Percentiles rank a stretch among this genome's conserved stretches.
Conservation (phyloP, 2,797 vertebrate genomes). For the Protosalanx chinensis region DNA sequence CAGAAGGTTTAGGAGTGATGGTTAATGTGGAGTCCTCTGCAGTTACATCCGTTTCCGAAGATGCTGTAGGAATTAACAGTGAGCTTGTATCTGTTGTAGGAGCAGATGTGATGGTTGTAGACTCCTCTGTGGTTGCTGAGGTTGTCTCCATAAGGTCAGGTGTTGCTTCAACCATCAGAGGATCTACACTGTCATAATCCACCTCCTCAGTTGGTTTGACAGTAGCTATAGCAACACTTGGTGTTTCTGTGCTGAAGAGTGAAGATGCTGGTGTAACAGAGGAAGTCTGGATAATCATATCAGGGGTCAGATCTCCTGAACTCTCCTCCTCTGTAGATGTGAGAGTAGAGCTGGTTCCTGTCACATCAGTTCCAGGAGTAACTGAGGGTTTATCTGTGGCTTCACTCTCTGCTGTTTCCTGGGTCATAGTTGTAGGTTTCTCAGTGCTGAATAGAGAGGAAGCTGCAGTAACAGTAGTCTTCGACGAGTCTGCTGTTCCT, state of each 20-base stretch:
- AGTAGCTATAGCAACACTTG: neutral
- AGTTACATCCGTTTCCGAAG: constrained; percentile 8
- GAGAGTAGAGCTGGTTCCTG: constrained; percentile 3
- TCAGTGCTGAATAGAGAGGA: constrained; percentile 15
- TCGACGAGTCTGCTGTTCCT: neutral
- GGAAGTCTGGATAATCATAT: neutral
- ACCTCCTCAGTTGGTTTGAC: neutral
- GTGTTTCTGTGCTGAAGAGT: neutral
- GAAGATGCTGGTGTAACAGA: neutral
- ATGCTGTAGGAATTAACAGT: constrained; percentile 5
- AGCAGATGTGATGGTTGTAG: constrained; percentile 3
- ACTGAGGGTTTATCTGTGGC: neutral
- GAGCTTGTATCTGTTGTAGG: neutral
- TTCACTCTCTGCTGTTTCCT: neutral
- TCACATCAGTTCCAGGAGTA: constrained; percentile 2
- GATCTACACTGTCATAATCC: too few relatives aligned
- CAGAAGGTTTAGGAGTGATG: neutral
- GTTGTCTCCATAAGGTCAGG: neutral
- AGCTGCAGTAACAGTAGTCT: neutral
- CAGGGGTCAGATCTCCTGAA: neutral
- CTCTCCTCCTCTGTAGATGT: neutral
- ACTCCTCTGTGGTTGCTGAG: neutral
- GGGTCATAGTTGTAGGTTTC: constrained; percentile 1
- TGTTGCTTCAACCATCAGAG: neutral
- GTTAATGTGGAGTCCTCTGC: neutral